A percentile compares a stretch with the other conserved stretches of the same genome.
These are phyloP conservation scores for Achlya flavicornis DNA, from an alignment of 2,888 invertebrate genomes.

Conservation along the genomic window DNA sequence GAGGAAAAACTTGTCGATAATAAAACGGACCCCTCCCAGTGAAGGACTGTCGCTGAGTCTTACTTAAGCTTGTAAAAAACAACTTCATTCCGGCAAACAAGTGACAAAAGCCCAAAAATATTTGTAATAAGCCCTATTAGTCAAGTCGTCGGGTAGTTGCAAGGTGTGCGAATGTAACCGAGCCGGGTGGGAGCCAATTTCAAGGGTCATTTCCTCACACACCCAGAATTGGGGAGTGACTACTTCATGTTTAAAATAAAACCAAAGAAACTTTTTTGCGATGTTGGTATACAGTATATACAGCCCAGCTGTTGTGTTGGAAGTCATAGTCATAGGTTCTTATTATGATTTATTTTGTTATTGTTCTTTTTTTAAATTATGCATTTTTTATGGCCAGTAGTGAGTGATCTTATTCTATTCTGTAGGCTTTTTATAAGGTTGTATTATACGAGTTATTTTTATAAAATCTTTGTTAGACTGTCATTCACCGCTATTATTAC, in stretches of 20 bases:
- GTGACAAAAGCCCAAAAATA: conserved; percentile 66
- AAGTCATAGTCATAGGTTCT: conserved; percentile 31
- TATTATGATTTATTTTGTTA: conserved; percentile 31
- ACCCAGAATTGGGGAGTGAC: conserved; percentile 51
- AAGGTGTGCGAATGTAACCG: conserved; percentile 73
- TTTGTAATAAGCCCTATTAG: conserved; percentile 71
- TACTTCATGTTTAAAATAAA: conserved; percentile 55
- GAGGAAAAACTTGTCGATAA: conserved; percentile 11
- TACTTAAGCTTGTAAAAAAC: conserved; percentile 40
- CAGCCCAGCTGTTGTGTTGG: conserved; percentile 56
- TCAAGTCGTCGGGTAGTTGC: conserved; percentile 62
- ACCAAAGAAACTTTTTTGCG: conserved; percentile 49
- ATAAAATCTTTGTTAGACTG: no score
- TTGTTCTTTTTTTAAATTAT: conserved; percentile 20
- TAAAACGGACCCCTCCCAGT: conserved; percentile 14
- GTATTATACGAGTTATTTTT: no score
- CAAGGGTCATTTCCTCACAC: conserved; percentile 78
- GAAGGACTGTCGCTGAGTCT: conserved; percentile 19
- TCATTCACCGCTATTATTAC: no score
- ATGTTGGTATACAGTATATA: conserved; percentile 25
- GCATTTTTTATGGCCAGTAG: background rate
- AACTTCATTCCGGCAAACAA: conserved; percentile 51
- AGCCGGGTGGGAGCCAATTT: conserved; percentile 71
- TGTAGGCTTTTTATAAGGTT: no score
- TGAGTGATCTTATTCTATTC: background rate